Conservation (phyloP, 2,888 invertebrate species). For the Diogma glabrata region DNA sequence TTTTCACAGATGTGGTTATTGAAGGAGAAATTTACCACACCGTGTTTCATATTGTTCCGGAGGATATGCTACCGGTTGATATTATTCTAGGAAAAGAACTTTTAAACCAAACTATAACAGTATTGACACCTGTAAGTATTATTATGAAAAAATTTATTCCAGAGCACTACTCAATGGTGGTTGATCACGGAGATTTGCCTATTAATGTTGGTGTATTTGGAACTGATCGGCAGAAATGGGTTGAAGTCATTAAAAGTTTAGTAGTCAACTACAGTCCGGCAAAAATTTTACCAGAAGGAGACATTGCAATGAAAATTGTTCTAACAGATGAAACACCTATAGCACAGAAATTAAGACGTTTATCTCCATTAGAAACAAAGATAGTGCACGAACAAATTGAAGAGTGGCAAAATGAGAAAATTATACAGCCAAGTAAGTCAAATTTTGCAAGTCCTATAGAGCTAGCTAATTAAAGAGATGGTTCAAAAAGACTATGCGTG, state of each 20-base stretch:
- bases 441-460: constrained; percentile 22
- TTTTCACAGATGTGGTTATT: not conserved
- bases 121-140: not conserved
- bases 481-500: constrained; percentile 22
- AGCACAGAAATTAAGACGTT: no score
- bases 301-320: constrained; percentile 22
- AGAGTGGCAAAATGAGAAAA: constrained; percentile 23
- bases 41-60: not conserved
- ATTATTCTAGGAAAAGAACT: not conserved
- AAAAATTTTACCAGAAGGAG: not conserved
- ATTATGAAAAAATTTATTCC: not conserved
- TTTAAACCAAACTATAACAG: not conserved
- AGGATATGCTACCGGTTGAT: no score
- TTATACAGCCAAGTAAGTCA: constrained; percentile 23
- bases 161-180: not conserved
- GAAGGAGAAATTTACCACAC: not conserved
- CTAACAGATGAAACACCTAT: constrained; percentile 25
- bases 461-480: constrained; percentile 19
- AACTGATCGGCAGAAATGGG: no score
- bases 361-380: constrained; percentile 18
- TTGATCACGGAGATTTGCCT: not conserved
- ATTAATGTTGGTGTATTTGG: not conserved
- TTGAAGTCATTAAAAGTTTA: no score
- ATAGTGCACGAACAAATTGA: constrained; percentile 23
- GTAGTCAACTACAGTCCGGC: not conserved